These are phyloP conservation scores for Dasyurus viverrinus DNA, from an alignment of 2,113 vertebrate species.

Conservation along the genomic window DNA sequence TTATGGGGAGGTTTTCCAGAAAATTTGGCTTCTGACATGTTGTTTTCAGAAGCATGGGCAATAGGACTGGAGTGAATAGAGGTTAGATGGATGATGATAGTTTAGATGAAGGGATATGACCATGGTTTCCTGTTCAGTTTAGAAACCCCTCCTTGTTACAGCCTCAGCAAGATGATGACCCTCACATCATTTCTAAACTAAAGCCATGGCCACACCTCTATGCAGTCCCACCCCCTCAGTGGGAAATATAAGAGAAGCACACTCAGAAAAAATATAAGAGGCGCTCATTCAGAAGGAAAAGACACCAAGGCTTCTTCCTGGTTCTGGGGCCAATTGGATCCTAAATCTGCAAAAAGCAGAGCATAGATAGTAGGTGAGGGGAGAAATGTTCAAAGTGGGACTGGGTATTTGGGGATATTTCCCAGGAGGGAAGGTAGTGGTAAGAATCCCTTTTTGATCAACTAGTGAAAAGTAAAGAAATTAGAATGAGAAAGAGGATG, in stretches of 20 bases:
- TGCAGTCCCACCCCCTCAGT: background rate
- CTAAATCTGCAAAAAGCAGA: background rate
- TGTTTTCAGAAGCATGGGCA: background rate
- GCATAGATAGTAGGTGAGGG: background rate
- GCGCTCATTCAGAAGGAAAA: background rate
- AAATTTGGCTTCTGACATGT: background rate
- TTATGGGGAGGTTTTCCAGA: background rate
- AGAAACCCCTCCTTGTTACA: background rate
- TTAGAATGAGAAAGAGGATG: background rate
- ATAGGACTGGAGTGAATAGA: background rate
- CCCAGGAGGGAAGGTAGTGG: background rate
- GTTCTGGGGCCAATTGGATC: background rate
- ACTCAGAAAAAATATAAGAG: background rate
- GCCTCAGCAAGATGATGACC: background rate
- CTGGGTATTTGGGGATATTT: background rate
- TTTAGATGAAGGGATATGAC: background rate
- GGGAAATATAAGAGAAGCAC: background rate
- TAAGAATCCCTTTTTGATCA: background rate
- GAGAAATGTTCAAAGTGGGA: background rate
- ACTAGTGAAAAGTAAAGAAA: background rate
- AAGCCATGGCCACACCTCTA: background rate
- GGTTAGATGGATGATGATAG: background rate
- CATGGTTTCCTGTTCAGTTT: background rate
- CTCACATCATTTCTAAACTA: background rate
- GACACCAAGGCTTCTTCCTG: background rate